Conservation (phyloP, 2,888 invertebrate genomes). For the Epistrophella euchroma region DNA sequence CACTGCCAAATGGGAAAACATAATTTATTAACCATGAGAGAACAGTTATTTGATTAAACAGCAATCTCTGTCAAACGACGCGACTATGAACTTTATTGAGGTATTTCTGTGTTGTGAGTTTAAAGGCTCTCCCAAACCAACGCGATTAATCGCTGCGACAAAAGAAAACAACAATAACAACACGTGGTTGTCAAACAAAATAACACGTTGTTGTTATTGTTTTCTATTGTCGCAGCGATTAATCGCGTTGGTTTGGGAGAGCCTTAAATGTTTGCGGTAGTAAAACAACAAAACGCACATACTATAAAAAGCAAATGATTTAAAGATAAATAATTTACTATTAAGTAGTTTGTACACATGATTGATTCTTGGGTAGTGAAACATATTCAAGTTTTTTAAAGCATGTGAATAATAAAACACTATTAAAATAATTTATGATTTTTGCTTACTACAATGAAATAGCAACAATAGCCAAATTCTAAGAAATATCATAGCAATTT, state of each 20-base stretch:
- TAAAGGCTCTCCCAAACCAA: too few relatives aligned
- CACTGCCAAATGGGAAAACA: neutral
- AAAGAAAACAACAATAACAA: too few relatives aligned
- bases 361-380: slow-evolving; percentile 25
- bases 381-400: slow-evolving; percentile 33
- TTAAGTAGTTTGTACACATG: slow-evolving; percentile 37
- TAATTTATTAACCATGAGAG: neutral
- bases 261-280: slow-evolving; percentile 25
- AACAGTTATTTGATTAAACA: neutral
- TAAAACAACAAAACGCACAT: slow-evolving; percentile 29
- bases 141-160: too few relatives aligned
- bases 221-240: too few relatives aligned
- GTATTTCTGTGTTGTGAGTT: too few relatives aligned
- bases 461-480: too few relatives aligned
- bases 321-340: slow-evolving; percentile 13
- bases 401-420: slow-evolving; percentile 32
- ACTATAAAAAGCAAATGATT: neutral
- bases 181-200: too few relatives aligned
- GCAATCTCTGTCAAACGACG: neutral
- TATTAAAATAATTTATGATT: too few relatives aligned
- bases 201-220: too few relatives aligned
- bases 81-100: neutral
- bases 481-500: too few relatives aligned
- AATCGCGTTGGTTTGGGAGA: too few relatives aligned
- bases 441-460: too few relatives aligned